A percentile compares a stretch with the other conserved stretches of the same genome.
Evolutionary conservation across 2,113 vertebrate species (phyloP).

Genomic region (Chaetura pelagica): DNA sequence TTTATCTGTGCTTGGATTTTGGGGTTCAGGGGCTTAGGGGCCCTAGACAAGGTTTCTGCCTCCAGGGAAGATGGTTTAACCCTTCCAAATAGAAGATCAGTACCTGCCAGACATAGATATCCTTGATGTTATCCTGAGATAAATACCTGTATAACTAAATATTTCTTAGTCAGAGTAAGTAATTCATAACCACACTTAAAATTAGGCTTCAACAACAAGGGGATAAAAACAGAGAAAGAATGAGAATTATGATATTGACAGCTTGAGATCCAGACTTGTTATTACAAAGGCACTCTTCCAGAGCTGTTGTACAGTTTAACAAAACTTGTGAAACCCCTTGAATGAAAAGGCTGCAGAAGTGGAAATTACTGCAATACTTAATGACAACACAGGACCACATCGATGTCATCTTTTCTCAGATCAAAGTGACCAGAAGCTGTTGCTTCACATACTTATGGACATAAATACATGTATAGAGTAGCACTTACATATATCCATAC

Average conservation of each 20-base stretch:
- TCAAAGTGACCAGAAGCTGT: background rate
- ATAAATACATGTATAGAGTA: accelerated
- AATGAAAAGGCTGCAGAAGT: background rate
- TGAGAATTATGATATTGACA: accelerated
- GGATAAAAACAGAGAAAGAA: background rate
- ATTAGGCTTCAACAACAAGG: background rate
- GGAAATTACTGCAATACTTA: background rate
- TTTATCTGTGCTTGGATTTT: background rate
- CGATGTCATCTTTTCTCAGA: background rate
- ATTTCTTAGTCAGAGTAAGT: background rate
- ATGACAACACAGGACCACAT: background rate
- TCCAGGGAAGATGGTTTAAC: background rate
- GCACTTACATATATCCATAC: background rate
- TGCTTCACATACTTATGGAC: background rate
- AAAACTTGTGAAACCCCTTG: accelerated
- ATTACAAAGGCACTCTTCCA: background rate
- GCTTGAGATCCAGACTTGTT: background rate
- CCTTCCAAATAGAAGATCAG: background rate
- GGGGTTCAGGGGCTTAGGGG: background rate
- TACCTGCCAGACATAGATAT: background rate
- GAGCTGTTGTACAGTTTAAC: background rate
- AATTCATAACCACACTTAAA: background rate
- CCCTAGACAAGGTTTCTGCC: background rate
- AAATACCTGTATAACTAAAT: background rate
- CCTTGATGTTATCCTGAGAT: background rate